A percentile compares a stretch with the other conserved stretches of the same genome.
These are phyloP conservation scores for Apostichopus parvimensis DNA, from an alignment of 35 echinoderm and acorn worm genomes.

Conservation along the genomic window DNA sequence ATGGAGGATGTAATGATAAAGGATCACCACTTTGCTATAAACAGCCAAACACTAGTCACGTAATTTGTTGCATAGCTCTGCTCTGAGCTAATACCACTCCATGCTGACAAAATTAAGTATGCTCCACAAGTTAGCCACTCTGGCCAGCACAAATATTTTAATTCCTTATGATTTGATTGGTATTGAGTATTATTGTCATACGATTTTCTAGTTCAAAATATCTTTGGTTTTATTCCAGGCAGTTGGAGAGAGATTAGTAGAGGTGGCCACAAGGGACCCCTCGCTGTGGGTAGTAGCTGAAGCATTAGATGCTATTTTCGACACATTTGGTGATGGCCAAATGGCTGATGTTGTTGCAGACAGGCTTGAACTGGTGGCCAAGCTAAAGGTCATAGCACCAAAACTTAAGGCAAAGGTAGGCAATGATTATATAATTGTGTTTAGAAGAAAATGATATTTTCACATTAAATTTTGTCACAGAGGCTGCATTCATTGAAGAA, in stretches of 20 bases:
- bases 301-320: constrained; percentile 96
- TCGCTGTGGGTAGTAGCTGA: constrained; percentile 93
- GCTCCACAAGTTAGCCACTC: too few species aligned
- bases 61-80: too few species aligned
- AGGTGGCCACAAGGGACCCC: constrained; percentile 79
- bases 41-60: too few species aligned
- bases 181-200: too few species aligned
- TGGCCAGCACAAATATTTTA: too few species aligned
- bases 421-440: background rate
- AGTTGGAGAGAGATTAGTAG: constrained; percentile 76
- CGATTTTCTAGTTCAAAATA: too few species aligned
- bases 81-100: too few species aligned
- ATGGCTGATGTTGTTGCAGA: constrained; percentile 82
- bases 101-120: too few species aligned
- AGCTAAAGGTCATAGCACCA: constrained; percentile 74
- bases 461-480: background rate
- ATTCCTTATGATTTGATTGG: too few species aligned
- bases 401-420: constrained; percentile 92
- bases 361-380: constrained; percentile 69
- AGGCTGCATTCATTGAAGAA: too few species aligned
- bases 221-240: constrained; percentile 62
- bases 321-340: constrained; percentile 92
- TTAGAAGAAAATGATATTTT: background rate
- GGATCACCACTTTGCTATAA: too few species aligned
- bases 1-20: too few species aligned